These are phyloP conservation scores for Mechanitis mazaeus DNA, from an alignment of 2,888 invertebrate genomes.

Conservation along the genomic window DNA sequence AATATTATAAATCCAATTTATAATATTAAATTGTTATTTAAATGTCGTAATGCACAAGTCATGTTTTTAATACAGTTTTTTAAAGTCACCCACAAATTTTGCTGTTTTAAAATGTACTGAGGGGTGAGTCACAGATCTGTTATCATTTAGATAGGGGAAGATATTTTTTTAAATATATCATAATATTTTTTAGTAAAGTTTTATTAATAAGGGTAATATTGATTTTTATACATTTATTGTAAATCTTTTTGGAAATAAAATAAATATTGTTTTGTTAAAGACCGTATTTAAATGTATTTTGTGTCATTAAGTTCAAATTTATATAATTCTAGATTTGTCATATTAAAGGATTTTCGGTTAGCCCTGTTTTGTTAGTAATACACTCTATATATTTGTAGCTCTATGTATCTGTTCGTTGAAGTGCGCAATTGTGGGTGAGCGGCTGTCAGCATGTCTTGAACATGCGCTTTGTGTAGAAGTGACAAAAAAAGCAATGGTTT, in stretches of 20 bases:
- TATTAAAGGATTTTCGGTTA: too few species aligned
- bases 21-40: slow-evolving; percentile 1
- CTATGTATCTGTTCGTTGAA: slow-evolving; percentile 38
- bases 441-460: slow-evolving; percentile 63
- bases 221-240: too few species aligned
- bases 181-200: too few species aligned
- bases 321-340: too few species aligned
- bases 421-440: slow-evolving; percentile 64
- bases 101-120: slow-evolving; percentile 46
- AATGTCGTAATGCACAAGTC: slow-evolving; percentile 64
- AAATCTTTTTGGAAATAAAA: too few species aligned
- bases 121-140: slow-evolving; percentile 48
- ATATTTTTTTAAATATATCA: neutral
- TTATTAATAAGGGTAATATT: too few species aligned
- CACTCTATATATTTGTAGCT: slow-evolving; percentile 34
- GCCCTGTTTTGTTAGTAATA: neutral
- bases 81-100: slow-evolving; percentile 68
- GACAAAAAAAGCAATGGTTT: slow-evolving; percentile 11
- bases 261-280: too few species aligned
- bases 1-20: too few species aligned
- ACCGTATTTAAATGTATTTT: too few species aligned
- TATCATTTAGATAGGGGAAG: slow-evolving; percentile 33
- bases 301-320: too few species aligned
- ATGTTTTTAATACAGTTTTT: slow-evolving; percentile 57
- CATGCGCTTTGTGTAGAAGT: slow-evolving; percentile 42